Base-by-base conservation (phyloP, 2,888 invertebrate species). In the Orthosia gothica region DNA sequence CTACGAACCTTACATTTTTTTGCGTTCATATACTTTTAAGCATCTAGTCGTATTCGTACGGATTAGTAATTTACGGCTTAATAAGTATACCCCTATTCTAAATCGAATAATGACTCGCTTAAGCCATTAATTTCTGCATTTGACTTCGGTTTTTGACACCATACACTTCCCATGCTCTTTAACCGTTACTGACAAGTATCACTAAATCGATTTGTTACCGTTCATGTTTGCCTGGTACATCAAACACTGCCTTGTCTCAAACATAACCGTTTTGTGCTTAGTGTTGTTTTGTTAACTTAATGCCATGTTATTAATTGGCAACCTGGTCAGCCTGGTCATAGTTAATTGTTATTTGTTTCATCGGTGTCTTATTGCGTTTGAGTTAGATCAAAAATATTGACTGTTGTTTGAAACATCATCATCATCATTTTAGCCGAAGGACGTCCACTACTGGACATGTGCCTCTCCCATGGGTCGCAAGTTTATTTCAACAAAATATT, bases 171-270 rank as follows among this genome's bases (percentile, higher is more conserved):
- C 45, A 52, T 80, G 45, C 32, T 58, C 71, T 58, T 23, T 47
- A 79, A 52, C n/a, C n/a, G 73, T 52, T 73, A n/a, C 23, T 18
- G 23, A 59, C 74, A 74, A 79, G 52, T 52, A 72, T 73, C 58
- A 72, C 23, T 32, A 7, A 32, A 72, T 79, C 50, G 74, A 58
- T 74, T 58, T 23, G 50, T 47, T 52, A 32, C 15, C n/a, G 50
- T 47, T 59, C 18, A 16, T 47, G n/a, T 72, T 74, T 74, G n/a
- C 13, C 13, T 70, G 26, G 5, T 32, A 45, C 11, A 79, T 58
- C 49, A 69, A 70, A 40, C 40, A 50, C 49, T 3, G 7, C 3
- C 13, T 20, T 20, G 13, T 20, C 20, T 18, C 40, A 18, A 45
- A 26, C 55, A 20, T 18, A 23, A 12, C 9, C 2, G 0, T 40